Conservation (phyloP, 2,113 vertebrate species). For the Lepidiolamprologus cunningtoni region DNA sequence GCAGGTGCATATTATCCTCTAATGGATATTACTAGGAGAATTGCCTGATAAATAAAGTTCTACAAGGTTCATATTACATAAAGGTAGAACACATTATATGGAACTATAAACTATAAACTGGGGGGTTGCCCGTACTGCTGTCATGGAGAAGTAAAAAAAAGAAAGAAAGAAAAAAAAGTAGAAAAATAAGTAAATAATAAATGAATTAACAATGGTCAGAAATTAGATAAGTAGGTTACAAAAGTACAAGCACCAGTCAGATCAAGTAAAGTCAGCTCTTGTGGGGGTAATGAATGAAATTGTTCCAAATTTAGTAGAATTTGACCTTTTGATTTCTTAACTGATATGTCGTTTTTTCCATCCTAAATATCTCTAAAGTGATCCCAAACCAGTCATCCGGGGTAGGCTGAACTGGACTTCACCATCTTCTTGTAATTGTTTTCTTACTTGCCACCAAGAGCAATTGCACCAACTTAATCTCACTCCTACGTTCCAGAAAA, state of each 20-base stretch:
- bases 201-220: neutral
- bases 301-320: neutral
- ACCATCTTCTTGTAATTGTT: neutral
- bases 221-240: neutral
- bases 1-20: neutral
- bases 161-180: neutral
- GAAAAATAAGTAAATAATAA: neutral
- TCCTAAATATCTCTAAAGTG: neutral
- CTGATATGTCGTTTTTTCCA: neutral
- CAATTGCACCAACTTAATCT: neutral
- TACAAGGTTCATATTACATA: neutral
- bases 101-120: neutral
- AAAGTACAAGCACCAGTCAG: neutral
- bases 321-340: neutral
- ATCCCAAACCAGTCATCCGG: neutral
- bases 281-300: neutral
- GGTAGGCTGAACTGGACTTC: neutral
- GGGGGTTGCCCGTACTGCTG: neutral
- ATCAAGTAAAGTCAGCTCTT: neutral
- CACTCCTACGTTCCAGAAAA: neutral
- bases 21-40: neutral
- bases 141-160: neutral
- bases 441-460: neutral
- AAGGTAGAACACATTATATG: neutral
- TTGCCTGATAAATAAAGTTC: neutral